A percentile compares a stretch with the other conserved stretches of the same genome.
phyloP scores from a whole-genome alignment of 2,797 vertebrate genomes.

The Xenops minutus region DNA sequence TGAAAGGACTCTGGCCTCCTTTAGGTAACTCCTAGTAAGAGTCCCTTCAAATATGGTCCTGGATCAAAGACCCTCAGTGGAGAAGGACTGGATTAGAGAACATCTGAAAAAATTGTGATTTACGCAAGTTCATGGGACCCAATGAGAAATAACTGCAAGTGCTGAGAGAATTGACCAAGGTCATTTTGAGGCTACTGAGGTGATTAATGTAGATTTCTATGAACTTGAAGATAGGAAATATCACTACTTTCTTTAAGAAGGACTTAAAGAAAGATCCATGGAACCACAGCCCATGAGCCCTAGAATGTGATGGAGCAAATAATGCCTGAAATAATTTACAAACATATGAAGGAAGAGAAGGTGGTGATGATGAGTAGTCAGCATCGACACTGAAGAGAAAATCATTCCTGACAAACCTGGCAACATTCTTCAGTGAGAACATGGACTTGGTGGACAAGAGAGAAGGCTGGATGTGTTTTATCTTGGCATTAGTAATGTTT shows the following conservation, averaged over 20 bases:
- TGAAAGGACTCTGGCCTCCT: background rate
- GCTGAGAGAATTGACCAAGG: background rate
- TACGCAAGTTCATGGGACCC: background rate
- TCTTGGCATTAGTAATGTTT: background rate
- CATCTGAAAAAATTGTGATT: background rate
- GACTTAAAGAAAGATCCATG: background rate
- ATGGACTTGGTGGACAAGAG: no score
- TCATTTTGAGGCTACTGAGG: background rate
- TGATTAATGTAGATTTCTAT: background rate
- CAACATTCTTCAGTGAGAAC: background rate
- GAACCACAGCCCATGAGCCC: background rate
- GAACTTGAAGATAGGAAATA: background rate
- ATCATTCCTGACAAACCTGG: background rate
- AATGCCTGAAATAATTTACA: background rate
- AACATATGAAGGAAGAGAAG: background rate
- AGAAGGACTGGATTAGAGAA: background rate
- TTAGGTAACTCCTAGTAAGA: background rate
- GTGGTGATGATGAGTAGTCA: background rate
- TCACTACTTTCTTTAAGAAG: background rate
- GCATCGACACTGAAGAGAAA: background rate
- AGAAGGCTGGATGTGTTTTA: background rate
- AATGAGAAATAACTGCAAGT: background rate
- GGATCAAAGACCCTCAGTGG: background rate
- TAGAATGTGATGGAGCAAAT: background rate
- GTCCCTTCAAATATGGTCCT: background rate